Evolutionary conservation across 2,113 vertebrate genomes (phyloP), one percentile per base, ranked within the genome.

Genomic region (Laterallus jamaicensis): DNA sequence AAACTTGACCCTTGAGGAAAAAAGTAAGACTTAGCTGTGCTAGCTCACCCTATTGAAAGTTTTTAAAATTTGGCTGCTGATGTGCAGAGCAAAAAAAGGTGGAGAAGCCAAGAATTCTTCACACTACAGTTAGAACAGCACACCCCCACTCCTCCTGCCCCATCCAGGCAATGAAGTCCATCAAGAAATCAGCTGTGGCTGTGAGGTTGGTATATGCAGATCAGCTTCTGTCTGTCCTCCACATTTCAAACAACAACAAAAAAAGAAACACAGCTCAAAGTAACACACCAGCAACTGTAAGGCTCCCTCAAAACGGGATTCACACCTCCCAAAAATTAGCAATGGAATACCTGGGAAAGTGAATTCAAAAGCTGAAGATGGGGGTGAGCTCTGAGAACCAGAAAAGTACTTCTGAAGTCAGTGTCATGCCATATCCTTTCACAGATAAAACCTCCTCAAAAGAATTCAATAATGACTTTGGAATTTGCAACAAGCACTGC

Each of bases 1-100:
- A 49, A 68, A 54, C 32, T 59, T 0, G 0, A 64, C 37, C 2
- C 0, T 1, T 49, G 31, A 55, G n/a, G 39, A 55, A 26, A 84
- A 35, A 60, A 55, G 6, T 5, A 54, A 26, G 24, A 40, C 28
- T 22, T 11, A 40, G 32, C 39, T 60, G 44, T 1, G 0, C 49
- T 63, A 40, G 26, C 47, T 24, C 49, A 5, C 20, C 20, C 56
- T n/a, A 29, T 9, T 68, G n/a, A 35, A 24, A 9, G 12, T 10
- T 15, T 35, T 80, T 42, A 2, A n/a, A 63, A 31, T 59, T 3
- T 59, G 39, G 50, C 5, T 14, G 9, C 7, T 54, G 50, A n/a
- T 52, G 26, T 56, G 28, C 29, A 62, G 10, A 66, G 28, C 4
- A 37, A 50, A 82, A 58, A 58, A 55, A 64, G 16, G 12, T 76